These are phyloP conservation scores for cat (Felis catus) DNA, from an alignment of 2,113 vertebrate species.

Conservation along the genomic window DNA sequence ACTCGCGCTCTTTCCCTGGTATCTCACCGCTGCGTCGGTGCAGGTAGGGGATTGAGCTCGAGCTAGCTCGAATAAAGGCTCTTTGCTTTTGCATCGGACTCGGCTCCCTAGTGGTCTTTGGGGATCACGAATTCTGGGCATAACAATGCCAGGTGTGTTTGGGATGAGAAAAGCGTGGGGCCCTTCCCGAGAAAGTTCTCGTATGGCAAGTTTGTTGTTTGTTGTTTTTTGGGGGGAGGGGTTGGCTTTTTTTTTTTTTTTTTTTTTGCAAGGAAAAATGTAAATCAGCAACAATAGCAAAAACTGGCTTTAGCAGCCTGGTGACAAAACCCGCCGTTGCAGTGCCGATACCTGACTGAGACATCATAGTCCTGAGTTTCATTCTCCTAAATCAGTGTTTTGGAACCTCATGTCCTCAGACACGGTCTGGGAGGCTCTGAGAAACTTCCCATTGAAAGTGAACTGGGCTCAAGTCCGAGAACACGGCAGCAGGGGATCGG, in stretches of 20 bases:
- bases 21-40: too few relatives aligned
- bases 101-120: too few relatives aligned
- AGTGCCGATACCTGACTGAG: fast-evolving
- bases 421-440: too few relatives aligned
- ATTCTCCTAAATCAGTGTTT: neutral
- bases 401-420: neutral
- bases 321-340: neutral
- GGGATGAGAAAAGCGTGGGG: too few relatives aligned
- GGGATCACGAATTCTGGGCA: too few relatives aligned
- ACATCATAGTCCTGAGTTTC: neutral
- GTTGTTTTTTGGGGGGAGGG: neutral
- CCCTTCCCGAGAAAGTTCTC: neutral
- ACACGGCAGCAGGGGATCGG: neutral
- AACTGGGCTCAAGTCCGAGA: neutral
- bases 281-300: neutral
- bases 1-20: too few relatives aligned
- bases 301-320: neutral
- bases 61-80: too few relatives aligned
- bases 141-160: fast-evolving
- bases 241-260: neutral
- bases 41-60: too few relatives aligned
- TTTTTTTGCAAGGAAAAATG: neutral
- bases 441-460: neutral
- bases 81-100: too few relatives aligned
- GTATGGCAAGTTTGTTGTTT: neutral